Evolutionary conservation across 2,888 invertebrate species (phyloP), one percentile per base, ranked within the genome.

Genomic region (Odontocerum albicorne): DNA sequence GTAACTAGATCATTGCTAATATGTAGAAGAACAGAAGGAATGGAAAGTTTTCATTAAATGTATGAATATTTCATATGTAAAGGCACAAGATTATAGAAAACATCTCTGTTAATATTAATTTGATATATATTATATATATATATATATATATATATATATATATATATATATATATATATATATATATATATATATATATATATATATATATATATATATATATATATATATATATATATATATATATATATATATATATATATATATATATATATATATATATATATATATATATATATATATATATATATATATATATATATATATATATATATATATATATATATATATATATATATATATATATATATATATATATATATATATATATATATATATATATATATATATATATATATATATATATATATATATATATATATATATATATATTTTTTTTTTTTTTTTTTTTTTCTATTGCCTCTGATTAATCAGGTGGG

Each of bases 361-460:
- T 27, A 27, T 27, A 27, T 27, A 27, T 27, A 27, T 27, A 27
- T 27, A 27, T 27, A 27, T 27, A 27, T 27, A 27, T 27, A 27
- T 27, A 27, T 27, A 27, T 27, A 27, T 27, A 27, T 27, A 27
- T 27, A 27, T 27, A 51, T 19, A 44, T 44, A 43, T 51, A 51
- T 33, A 51, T 51, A 51, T 35, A 42, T 49, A 19, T 27, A 31
- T 8, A 39, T 39, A 49, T 12, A 8, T 22, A 40, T 57, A 60
- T 10, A 35, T 12, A 55, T 45, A 36, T 12, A 36, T 36, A 36
- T 12, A 36, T 36, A 36, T 36, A 36, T 36, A 36, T 36, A 36
- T 15, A 27, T 27, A 27, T 27, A 27, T 15, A 36, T 36, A 36
- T 6, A n/a, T n/a, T n/a, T n/a, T n/a, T n/a, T n/a, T n/a, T n/a